phyloP scores from a whole-genome alignment of 2,113 vertebrate genomes.

The Orientallactaga bullata region DNA sequence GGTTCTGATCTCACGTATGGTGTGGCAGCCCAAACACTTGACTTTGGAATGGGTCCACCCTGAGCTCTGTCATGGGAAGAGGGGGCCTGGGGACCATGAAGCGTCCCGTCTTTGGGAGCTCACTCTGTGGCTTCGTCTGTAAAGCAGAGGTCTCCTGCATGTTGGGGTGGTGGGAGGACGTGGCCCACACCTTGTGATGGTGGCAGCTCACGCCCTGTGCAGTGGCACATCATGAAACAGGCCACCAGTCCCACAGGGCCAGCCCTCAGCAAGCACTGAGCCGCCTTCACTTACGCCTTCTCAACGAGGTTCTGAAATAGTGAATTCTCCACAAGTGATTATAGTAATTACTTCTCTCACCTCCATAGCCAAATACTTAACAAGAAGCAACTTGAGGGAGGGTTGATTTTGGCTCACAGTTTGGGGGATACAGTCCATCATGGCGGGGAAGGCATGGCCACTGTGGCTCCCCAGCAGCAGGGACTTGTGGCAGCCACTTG shows the following conservation, averaged over 20 bases:
- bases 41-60: background rate
- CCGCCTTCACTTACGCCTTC: no score
- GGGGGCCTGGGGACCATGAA: background rate
- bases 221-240: no score
- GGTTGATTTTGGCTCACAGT: background rate
- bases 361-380: no score
- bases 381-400: background rate
- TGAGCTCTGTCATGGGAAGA: background rate
- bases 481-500: no score
- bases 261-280: background rate
- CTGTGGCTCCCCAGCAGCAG: background rate
- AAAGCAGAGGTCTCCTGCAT: background rate
- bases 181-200: background rate
- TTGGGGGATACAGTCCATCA: background rate
- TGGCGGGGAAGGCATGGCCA: no score
- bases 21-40: fast-evolving
- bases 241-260: background rate
- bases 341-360: no score
- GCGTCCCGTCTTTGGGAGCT: background rate
- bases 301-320: background rate
- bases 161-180: fast-evolving
- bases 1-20: background rate
- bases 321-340: no score
- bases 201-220: no score
- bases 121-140: background rate